Base-by-base conservation (phyloP, 2,113 vertebrate species). In the Thermophis baileyi region DNA sequence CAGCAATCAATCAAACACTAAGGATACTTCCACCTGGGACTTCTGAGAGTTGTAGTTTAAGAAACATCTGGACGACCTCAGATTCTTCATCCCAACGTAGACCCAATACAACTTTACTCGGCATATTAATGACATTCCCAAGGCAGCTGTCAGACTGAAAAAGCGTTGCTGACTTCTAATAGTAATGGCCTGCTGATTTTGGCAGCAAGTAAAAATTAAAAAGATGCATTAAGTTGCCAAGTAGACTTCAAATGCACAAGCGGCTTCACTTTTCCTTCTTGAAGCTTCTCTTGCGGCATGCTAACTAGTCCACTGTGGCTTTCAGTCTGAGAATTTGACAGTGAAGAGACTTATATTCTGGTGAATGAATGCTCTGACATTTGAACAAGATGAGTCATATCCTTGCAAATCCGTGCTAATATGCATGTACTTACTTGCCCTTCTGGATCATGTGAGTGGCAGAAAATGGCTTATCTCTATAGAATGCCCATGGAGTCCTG, bases 271-370 rank as follows among this genome's bases (percentile, higher is more conserved):
- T 88, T 50, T 87, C 11, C 30, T 87, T n/a, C 16, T 46, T 60
- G 47, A 49, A 20, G 14, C 30, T 91, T 51, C 49, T 60, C 50
- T 25, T 22, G 8, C 8, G 27, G 51, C 51, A 86, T 22, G 25
- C 81, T 57, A 86, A 53, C 18, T 91, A 20, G 54, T 27, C 51
- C 50, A 20, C 81, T 6, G 4, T 40, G 74, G 40, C 3, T 57
- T 95, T 94, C 94, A 97, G 95, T 95, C 95, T 95, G 81, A 30
- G 40, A 10, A 49, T 22, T 57, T 97, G 92, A 55, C 22, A 74
- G 94, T 85, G 94, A 91, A 35, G 85, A 87, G 3, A 94, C 55
- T 87, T 96, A 94, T 93, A 95, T 95, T 95, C 95, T 96, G 60
- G 92, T 96, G 3, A 92, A n/a, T 57, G 89, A 92, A n/a, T 69